These are phyloP conservation scores for Standfussiana lucernea DNA, from an alignment of 2,888 invertebrate genomes.

Conservation along the genomic window DNA sequence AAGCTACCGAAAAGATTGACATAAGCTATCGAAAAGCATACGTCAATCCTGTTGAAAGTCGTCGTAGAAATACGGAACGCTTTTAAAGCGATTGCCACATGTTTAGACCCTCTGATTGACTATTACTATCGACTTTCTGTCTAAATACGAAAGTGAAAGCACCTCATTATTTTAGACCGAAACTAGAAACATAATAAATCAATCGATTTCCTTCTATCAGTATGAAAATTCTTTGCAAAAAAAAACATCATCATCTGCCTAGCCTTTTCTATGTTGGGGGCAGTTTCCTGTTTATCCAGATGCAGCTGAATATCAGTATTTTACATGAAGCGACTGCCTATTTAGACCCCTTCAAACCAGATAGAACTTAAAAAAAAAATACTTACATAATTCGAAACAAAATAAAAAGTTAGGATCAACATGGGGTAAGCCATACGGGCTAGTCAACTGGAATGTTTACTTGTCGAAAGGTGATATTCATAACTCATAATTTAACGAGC, in stretches of 20 bases:
- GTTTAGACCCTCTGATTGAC: background rate
- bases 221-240: background rate
- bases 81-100: background rate
- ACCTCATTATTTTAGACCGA: background rate
- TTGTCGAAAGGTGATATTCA: slow-evolving; percentile 39
- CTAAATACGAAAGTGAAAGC: background rate
- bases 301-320: background rate
- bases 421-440: slow-evolving; percentile 7
- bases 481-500: slow-evolving; percentile 52
- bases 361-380: background rate
- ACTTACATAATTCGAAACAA: background rate
- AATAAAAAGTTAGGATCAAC: slow-evolving; percentile 15
- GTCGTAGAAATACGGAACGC: background rate
- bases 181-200: no score
- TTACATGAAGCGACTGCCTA: background rate
- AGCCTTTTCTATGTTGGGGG: background rate
- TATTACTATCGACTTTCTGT: background rate
- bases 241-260: background rate
- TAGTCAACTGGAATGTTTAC: slow-evolving; percentile 29
- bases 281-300: background rate
- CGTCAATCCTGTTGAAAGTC: background rate
- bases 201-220: background rate
- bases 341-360: background rate
- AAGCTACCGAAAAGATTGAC: background rate
- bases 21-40: background rate